Base-by-base conservation (phyloP, 2,888 invertebrate species). In the Leptinotarsa juncta region DNA sequence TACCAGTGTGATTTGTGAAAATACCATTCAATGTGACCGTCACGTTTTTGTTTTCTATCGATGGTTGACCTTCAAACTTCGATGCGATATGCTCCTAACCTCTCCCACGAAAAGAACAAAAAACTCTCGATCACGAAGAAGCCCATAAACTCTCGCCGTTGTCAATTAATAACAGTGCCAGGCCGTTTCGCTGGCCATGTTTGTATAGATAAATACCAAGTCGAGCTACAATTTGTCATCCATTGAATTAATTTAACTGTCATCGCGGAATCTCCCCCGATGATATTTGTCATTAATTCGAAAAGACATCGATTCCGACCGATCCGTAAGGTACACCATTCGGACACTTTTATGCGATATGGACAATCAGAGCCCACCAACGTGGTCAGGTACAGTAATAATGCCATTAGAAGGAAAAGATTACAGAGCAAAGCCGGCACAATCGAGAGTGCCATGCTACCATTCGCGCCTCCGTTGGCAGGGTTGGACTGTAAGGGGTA, bases 391-490 rank as follows among this genome's bases (percentile, higher is more conserved):
- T 82, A 79, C 79, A 71, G 82, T 83, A 83, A 83, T 83, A 81
- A 83, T 78, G 81, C 82, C 80, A 82, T 83, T 83, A 82, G 81
- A 82, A 80, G 76, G 16, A 77, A 80, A 77, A 77, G 85, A 87
- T 87, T 86, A 87, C 85, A 86, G 86, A 82, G 82, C 83, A 81
- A 79, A 79, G 84, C 84, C 83, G 84, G 72, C 83, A 82, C 83
- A 81, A 82, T 82, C 81, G 81, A 80, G 76, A 76, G 55, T 72
- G 72, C 72, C 65, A 53, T 62, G 74, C 78, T 78, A 78, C 78
- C 70, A 72, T 74, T 78, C 72, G 76, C 76, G 78, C 76, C 75
- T 78, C 76, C 53, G 74, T 70, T 79, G 69, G 69, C 80, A 81
- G 80, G 74, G 57, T 75, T 78, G 80, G 71, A 80, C 71, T 50